Evolutionary conservation across 2,113 vertebrate genomes (phyloP).

Genomic region (Cynopterus brachyotis): DNA sequence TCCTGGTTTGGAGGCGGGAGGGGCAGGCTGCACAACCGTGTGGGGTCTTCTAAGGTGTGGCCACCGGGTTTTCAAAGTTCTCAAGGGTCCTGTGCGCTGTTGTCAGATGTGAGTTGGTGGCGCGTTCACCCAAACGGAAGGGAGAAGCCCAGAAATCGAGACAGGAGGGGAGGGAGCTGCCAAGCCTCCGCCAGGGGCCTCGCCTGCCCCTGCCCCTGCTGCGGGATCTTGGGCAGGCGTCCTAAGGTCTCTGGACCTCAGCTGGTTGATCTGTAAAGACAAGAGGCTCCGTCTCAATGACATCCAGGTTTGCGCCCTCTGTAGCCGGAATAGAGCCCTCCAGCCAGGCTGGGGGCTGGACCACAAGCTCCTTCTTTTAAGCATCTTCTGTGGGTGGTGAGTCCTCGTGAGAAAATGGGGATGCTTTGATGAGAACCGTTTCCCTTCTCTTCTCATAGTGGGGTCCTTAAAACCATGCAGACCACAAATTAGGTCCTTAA

Average conservation of each 20-base stretch:
- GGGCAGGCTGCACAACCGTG: background rate
- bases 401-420: background rate
- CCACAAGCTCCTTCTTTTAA: background rate
- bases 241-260: background rate
- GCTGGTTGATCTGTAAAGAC: background rate
- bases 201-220: background rate
- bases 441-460: background rate
- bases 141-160: background rate
- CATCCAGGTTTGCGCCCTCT: background rate
- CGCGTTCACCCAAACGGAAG: background rate
- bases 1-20: background rate
- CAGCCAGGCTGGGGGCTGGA: background rate
- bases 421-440: background rate
- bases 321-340: background rate
- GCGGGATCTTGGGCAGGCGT: background rate
- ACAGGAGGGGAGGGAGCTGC: background rate
- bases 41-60: background rate
- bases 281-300: background rate
- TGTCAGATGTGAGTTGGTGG: background rate
- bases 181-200: background rate
- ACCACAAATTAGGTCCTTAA: background rate
- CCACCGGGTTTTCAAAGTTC: background rate
- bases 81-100: background rate
- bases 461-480: background rate
- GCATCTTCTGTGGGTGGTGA: background rate